A percentile compares a stretch with the other conserved stretches of the same genome.
Evolutionary conservation across 2,113 vertebrate genomes (phyloP).

Genomic region (Anhinga rufa): DNA sequence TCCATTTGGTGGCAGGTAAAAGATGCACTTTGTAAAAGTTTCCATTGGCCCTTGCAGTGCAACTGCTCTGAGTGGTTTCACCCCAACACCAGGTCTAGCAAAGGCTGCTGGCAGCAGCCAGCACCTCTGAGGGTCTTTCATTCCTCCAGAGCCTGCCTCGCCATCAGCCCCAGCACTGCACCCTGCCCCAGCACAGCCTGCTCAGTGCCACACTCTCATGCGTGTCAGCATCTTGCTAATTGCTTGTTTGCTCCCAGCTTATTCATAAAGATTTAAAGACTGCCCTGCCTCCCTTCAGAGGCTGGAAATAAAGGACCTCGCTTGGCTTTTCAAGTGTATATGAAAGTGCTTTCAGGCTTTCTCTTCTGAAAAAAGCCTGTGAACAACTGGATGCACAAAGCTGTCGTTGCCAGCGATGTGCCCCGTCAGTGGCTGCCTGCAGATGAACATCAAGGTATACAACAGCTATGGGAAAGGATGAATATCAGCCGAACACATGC

Average conservation of each 20-base stretch:
- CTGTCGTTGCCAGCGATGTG: background rate
- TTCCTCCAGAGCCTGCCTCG: background rate
- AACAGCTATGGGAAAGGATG: background rate
- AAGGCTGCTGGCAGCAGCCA: background rate
- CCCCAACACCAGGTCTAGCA: background rate
- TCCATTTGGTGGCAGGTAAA: background rate
- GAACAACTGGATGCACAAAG: background rate
- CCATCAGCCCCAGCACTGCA: fast-evolving
- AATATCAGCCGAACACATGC: background rate
- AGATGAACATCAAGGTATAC: background rate
- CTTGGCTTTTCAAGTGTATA: background rate
- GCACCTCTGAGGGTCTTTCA: background rate
- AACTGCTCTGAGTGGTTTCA: background rate
- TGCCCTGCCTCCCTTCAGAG: background rate
- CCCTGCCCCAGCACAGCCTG: background rate
- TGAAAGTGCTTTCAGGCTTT: background rate
- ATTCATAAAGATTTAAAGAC: background rate
- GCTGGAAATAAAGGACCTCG: background rate
- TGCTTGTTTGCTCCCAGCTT: background rate
- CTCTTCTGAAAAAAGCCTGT: background rate
- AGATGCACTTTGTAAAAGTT: background rate
- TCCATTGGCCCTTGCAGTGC: background rate
- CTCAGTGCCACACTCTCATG: fast-evolving
- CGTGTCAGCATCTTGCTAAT: fast-evolving
- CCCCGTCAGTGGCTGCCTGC: background rate